These are phyloP conservation scores for Spicauda simplicius DNA, from an alignment of 2,888 invertebrate species.

Conservation along the genomic window DNA sequence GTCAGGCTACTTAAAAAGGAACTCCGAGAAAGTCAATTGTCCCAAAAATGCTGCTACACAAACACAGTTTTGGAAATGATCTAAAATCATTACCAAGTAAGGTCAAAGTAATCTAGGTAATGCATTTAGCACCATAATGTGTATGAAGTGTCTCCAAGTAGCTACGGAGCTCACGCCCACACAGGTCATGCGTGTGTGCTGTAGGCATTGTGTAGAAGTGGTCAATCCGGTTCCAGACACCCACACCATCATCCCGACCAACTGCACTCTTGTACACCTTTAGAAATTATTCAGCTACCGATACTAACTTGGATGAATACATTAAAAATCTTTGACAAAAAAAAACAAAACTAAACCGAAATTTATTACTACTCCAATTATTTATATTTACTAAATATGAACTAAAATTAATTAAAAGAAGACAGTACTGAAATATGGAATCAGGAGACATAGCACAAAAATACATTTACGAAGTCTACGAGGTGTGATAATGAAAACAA, in stretches of 20 bases:
- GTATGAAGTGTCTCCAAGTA: slow-evolving; percentile 19
- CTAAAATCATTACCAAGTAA: background rate
- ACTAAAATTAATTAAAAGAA: background rate
- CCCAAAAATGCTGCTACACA: no score
- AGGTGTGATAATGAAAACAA: slow-evolving; percentile 38
- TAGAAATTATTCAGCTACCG: slow-evolving; percentile 9
- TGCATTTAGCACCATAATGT: background rate
- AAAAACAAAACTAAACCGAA: background rate
- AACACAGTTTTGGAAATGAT: no score
- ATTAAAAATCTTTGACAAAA: background rate
- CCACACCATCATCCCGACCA: slow-evolving; percentile 66
- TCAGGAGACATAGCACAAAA: background rate
- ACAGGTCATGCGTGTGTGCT: slow-evolving; percentile 44
- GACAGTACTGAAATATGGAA: background rate
- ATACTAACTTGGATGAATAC: background rate
- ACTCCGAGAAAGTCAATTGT: no score
- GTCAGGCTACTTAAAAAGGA: no score
- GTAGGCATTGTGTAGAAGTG: slow-evolving; percentile 42
- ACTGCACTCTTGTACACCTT: slow-evolving; percentile 36
- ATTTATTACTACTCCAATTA: background rate
- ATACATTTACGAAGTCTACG: background rate
- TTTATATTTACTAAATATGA: background rate
- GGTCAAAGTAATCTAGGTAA: background rate
- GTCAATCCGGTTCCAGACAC: slow-evolving; percentile 69
- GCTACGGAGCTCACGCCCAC: slow-evolving; percentile 43